Base-by-base conservation (phyloP, 2,113 vertebrate genomes). In the Dissostichus mawsoni region DNA sequence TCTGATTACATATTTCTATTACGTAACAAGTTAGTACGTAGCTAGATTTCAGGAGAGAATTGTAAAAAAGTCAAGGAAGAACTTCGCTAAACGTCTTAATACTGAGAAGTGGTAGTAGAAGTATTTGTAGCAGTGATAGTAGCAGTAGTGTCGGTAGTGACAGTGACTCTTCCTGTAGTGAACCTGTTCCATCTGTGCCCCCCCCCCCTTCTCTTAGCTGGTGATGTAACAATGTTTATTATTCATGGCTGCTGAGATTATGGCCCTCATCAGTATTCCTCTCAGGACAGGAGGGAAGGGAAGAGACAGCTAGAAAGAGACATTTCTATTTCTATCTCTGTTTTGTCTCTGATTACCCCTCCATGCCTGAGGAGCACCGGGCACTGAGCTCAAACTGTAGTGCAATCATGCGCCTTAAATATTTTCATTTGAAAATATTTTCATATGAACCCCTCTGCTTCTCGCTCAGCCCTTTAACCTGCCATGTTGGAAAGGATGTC, bases 191-290 rank as follows among this genome's bases (percentile, higher is more conserved):
- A 41, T 84, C 81, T 69, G 56, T 52, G 51, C 25, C 78, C 69
- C 18, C 58, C 9, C 23, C 23, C 36, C 36, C 61, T 57, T 44
- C 63, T 72, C 47, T 72, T 33, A 61, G 81, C 29, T 55, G 62
- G 51, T 89, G 87, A 89, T 89, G 84, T 87, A 86, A 86, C 63
- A 69, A 29, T 79, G 74, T 79, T 89, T 86, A 83, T 83, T 89
- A 86, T 89, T 89, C 87, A 84, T 89, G 66, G 81, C 67, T 66
- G 33, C 74, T 74, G 74, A 79, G 75, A 82, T 84, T 53, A 78
- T 75, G 64, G 68, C 33, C 67, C 71, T 84, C 74, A 86, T 87
- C 78, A 89, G 73, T 82, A 87, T 81, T 87, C 78, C 75, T 53
- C 75, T 76, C 87, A 87, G 68, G 53, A 56, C 51, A 72, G 13